These are phyloP conservation scores for Chrysochloris asiatica DNA, from an alignment of 2,113 vertebrate species.

Conservation along the genomic window DNA sequence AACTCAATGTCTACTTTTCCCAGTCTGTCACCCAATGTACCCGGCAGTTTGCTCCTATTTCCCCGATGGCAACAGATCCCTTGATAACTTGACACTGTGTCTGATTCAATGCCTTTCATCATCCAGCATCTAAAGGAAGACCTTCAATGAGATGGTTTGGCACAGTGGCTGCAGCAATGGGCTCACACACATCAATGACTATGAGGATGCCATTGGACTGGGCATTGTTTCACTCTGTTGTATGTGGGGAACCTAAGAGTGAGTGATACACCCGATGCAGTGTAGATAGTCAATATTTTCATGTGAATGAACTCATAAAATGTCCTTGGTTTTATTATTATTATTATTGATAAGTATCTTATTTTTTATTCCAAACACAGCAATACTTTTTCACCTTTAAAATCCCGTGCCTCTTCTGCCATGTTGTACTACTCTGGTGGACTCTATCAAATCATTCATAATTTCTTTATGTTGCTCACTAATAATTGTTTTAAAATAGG, in stretches of 20 bases:
- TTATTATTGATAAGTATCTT: background rate
- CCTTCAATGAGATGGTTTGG: background rate
- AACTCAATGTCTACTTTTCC: background rate
- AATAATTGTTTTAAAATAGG: background rate
- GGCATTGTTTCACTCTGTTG: background rate
- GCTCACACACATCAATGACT: no score
- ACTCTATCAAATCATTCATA: background rate
- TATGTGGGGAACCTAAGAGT: background rate
- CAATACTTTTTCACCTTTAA: background rate
- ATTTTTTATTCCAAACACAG: background rate
- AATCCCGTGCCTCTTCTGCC: background rate
- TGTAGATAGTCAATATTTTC: background rate
- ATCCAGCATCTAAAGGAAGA: background rate
- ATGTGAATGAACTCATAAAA: background rate
- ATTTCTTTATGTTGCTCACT: background rate
- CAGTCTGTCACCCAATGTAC: background rate
- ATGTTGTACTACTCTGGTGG: background rate
- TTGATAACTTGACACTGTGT: background rate
- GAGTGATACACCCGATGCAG: background rate
- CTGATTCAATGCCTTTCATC: background rate
- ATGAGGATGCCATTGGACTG: no score
- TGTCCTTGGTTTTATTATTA: background rate
- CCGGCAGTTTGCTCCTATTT: background rate
- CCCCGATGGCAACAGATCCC: background rate
- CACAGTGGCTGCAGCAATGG: background rate